Evolutionary conservation across 1,140 invertebrate species (phyloP).

Genomic region (Drosophila seguyi): DNA sequence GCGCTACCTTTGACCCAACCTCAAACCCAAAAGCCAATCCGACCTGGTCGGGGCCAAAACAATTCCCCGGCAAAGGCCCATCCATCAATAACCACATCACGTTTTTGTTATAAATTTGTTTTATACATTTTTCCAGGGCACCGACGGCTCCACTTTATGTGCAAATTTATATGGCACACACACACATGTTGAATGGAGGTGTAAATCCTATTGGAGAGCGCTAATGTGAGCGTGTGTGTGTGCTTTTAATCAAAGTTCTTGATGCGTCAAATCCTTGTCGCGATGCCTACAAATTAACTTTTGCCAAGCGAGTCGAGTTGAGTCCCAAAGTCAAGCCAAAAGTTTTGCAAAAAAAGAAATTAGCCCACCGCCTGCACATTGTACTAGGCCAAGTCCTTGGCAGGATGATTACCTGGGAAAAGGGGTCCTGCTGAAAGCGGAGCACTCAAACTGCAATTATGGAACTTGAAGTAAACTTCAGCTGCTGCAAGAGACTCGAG

Average conservation of each 20-base stretch:
- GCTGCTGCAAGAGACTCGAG: slow-evolving; percentile 17
- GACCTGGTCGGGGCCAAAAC: slow-evolving; percentile 28
- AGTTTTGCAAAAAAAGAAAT: slow-evolving; percentile 63
- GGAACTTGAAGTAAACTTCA: slow-evolving; percentile 46
- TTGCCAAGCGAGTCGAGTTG: slow-evolving; percentile 12
- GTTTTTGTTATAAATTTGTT: slow-evolving; percentile 82
- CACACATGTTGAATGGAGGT: slow-evolving; percentile 35
- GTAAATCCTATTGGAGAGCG: slow-evolving; percentile 40
- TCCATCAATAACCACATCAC: slow-evolving; percentile 80
- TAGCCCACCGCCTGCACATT: slow-evolving; percentile 47
- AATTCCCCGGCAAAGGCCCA: slow-evolving; percentile 50
- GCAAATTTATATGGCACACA: slow-evolving; percentile 51
- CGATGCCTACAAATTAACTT: slow-evolving; percentile 57
- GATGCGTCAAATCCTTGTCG: slow-evolving; percentile 50
- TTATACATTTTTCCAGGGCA: slow-evolving; percentile 70
- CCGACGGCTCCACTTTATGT: slow-evolving; percentile 53
- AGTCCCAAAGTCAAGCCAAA: slow-evolving; percentile 52
- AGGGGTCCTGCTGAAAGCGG: neutral
- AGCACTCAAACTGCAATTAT: slow-evolving; percentile 67
- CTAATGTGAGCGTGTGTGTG: slow-evolving; percentile 12
- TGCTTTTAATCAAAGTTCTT: slow-evolving; percentile 54
- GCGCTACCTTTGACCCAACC: slow-evolving; percentile 41
- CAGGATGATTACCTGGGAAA: neutral
- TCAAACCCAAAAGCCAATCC: slow-evolving; percentile 5
- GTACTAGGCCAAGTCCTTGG: slow-evolving; percentile 1